Base-by-base conservation (phyloP, 2,888 invertebrate genomes). In the Cheilosia vulpina region DNA sequence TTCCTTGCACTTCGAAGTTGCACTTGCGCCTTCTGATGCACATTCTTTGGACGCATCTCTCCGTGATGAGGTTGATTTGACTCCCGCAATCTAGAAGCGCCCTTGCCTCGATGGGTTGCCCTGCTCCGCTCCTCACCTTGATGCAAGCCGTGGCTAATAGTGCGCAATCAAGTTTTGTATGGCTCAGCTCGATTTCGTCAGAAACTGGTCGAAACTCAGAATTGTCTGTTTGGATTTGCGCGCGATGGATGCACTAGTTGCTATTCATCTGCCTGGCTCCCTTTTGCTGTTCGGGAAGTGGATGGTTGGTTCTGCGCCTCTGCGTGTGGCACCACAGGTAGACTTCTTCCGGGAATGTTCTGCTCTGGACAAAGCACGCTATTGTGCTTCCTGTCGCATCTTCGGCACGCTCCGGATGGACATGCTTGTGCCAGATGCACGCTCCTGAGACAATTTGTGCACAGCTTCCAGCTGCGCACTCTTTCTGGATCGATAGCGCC, bases 51-150 rank as follows among this genome's bases (percentile, higher is more conserved):
- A 53, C 43, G 19, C 24, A 53, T 19, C 60, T 38, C n/a, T 62
- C 27, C 4, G 52, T 62, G 6, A 53, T 41, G 7, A 72, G 41
- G 27, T 55, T 73, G 9, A 73, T 34, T 7, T 63, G 62, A 13
- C 62, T 72, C 1, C 62, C 62, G 27, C 53, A 53, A 17, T 72
- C 53, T n/a, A 62, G 62, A 0, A 72, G 43, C 5, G 62, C 72
- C 19, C 45, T 27, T 13, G 52, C 41, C 11, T 27, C 24, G 0
- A 27, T 15, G 1, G 11, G 15, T 17, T 5, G 50, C 17, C 24
- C 50, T 38, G 58, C 17, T 52, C 58, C 41, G 11, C 17, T 11
- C 17, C 3, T 24, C 34, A 38, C 13, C 7, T 47, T 47, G 15
- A 58, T 34, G 21, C 21, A 15, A 17, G 38, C 58, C 11, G 58